Conservation (phyloP, 2,797 vertebrate genomes). For the Enteromius viviparus region DNA sequence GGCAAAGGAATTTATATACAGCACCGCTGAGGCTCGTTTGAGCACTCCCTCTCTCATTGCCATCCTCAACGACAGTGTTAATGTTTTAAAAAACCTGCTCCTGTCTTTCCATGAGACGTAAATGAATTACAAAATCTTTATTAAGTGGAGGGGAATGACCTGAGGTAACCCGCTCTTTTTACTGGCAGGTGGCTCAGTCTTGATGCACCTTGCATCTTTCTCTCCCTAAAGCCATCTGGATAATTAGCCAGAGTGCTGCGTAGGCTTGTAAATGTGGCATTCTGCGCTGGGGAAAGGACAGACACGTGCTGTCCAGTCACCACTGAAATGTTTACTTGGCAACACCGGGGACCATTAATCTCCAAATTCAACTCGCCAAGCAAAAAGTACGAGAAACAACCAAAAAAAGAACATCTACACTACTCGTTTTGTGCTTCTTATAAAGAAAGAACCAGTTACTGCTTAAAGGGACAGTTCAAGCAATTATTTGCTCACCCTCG, state of each 20-base stretch:
- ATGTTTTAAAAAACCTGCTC: neutral
- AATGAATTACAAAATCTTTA: constrained; percentile 45
- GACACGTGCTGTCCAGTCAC: constrained; percentile 39
- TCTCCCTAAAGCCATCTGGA: constrained; percentile 49
- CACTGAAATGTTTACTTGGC: constrained; percentile 49
- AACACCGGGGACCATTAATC: constrained; percentile 34
- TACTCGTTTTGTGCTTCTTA: constrained; percentile 22
- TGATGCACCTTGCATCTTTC: constrained; percentile 19
- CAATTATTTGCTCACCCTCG: neutral
- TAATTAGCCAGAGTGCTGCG: constrained; percentile 56
- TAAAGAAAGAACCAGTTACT: neutral
- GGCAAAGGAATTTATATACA: constrained; percentile 13
- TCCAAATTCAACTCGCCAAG: constrained; percentile 32
- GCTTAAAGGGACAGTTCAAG: neutral
- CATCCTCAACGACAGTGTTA: neutral
- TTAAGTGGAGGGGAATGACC: constrained; percentile 23
- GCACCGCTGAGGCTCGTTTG: constrained; percentile 3
- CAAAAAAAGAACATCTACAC: neutral
- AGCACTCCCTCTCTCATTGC: neutral
- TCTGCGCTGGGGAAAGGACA: constrained; percentile 25
- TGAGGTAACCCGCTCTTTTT: constrained; percentile 13
- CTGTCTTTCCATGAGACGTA: constrained; percentile 14
- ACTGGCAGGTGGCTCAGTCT: constrained; percentile 23
- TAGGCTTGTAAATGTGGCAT: constrained; percentile 53
- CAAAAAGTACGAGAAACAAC: constrained; percentile 33